Evolutionary conservation across 2,113 vertebrate species (phyloP).

Genomic region (Anolis carolinensis): DNA sequence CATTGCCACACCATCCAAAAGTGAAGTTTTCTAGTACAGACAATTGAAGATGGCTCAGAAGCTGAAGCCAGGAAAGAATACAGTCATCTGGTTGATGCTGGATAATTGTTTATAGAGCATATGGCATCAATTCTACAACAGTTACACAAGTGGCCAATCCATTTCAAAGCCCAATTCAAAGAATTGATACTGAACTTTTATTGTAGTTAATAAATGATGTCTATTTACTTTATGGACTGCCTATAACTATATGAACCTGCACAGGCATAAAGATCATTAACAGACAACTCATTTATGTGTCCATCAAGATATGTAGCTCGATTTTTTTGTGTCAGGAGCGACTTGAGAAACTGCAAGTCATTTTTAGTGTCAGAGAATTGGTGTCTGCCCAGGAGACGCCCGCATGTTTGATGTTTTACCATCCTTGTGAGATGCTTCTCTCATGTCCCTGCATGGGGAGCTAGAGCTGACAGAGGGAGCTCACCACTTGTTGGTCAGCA

Average conservation of each 20-base stretch:
- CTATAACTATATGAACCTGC: neutral
- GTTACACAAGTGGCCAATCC: no score
- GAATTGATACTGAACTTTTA: neutral
- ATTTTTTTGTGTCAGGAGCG: no score
- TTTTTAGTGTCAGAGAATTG: no score
- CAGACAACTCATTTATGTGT: neutral
- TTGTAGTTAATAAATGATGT: neutral
- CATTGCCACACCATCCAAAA: slow-evolving; percentile 48
- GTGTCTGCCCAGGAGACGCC: no score
- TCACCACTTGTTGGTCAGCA: no score
- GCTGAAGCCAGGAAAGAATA: neutral
- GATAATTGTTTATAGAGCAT: neutral
- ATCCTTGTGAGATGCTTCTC: no score
- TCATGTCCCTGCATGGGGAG: no score
- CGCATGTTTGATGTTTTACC: no score
- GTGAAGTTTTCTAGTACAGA: slow-evolving; percentile 43
- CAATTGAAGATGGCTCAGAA: slow-evolving; percentile 13
- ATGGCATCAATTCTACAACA: neutral
- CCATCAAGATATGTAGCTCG: neutral
- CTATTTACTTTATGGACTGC: neutral
- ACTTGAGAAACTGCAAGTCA: no score
- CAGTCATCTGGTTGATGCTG: neutral
- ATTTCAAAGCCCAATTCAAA: neutral
- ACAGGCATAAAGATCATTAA: neutral
- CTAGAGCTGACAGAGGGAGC: no score